phyloP scores from a whole-genome alignment of 2,888 invertebrate species.

The Athrips mouffetella region DNA sequence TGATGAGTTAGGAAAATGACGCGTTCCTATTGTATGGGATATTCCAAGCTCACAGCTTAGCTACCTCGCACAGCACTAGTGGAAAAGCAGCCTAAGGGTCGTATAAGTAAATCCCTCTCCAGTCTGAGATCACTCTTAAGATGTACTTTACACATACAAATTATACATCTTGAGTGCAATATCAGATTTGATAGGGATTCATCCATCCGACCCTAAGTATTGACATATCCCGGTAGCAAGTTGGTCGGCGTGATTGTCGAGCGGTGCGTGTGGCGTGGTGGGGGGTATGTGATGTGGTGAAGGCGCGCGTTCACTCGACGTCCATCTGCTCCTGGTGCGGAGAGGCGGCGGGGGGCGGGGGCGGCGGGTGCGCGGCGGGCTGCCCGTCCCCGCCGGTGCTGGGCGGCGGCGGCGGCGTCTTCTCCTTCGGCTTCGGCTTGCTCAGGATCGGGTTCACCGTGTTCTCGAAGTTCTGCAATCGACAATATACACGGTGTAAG shows the following conservation, averaged over 20 bases:
- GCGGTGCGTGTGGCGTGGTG: conserved; percentile 27
- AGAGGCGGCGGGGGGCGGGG: neutral
- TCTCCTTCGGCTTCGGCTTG: conserved; percentile 92
- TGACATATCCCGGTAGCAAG: no score
- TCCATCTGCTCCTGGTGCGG: conserved; percentile 62
- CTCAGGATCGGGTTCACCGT: conserved; percentile 87
- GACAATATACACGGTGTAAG: no score
- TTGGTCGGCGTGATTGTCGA: neutral
- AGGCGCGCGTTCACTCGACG: conserved; percentile 54
- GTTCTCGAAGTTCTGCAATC: conserved; percentile 78
- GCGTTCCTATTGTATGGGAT: no score
- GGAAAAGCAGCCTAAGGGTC: no score
- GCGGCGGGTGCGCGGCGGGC: conserved; percentile 30
- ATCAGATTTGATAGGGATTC: no score
- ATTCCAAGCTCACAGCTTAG: neutral
- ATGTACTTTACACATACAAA: no score
- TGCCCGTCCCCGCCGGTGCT: conserved; percentile 50
- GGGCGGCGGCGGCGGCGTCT: conserved; percentile 63
- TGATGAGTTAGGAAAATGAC: no score
- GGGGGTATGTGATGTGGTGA: conserved; percentile 22
- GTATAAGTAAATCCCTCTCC: no score
- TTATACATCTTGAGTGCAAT: no score
- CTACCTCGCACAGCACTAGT: no score
- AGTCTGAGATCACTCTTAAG: no score
- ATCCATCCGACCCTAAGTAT: no score